Evolutionary conservation across 2,888 invertebrate genomes (phyloP).

Genomic region (Strigamia maritima): DNA sequence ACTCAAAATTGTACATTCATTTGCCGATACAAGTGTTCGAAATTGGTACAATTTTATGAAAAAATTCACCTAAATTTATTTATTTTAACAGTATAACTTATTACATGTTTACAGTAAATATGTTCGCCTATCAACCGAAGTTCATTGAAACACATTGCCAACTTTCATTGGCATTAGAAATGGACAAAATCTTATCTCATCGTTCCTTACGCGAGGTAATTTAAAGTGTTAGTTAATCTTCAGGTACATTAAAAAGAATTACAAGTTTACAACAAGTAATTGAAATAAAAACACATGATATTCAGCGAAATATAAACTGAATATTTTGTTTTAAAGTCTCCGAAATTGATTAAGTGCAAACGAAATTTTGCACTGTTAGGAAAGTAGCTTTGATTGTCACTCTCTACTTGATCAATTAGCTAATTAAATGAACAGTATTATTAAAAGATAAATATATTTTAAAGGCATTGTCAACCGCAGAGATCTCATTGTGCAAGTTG

Average conservation of each 20-base stretch:
- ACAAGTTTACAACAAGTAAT: neutral
- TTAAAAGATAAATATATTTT: conserved; percentile 16
- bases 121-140: conserved; percentile 87
- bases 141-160: conserved; percentile 88
- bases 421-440: neutral
- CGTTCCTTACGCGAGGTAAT: conserved; percentile 80
- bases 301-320: neutral
- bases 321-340: neutral
- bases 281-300: too few relatives aligned
- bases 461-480: conserved; percentile 82
- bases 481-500: conserved; percentile 80
- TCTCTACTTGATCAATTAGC: too few relatives aligned
- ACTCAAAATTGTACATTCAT: conserved; percentile 77
- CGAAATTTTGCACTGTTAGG: too few relatives aligned
- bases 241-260: neutral
- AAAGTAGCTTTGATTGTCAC: too few relatives aligned
- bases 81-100: neutral
- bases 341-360: too few relatives aligned
- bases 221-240: neutral
- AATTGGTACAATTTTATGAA: conserved; percentile 52
- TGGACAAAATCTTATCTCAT: conserved; percentile 86
- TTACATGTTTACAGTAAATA: conserved; percentile 82
- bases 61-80: neutral
- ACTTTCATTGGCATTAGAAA: conserved; percentile 86
- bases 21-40: conserved; percentile 80